A percentile compares a stretch with the other conserved stretches of the same genome.
Conservation (phyloP, 2,113 vertebrate genomes). For the Catharus minimus region DNA sequence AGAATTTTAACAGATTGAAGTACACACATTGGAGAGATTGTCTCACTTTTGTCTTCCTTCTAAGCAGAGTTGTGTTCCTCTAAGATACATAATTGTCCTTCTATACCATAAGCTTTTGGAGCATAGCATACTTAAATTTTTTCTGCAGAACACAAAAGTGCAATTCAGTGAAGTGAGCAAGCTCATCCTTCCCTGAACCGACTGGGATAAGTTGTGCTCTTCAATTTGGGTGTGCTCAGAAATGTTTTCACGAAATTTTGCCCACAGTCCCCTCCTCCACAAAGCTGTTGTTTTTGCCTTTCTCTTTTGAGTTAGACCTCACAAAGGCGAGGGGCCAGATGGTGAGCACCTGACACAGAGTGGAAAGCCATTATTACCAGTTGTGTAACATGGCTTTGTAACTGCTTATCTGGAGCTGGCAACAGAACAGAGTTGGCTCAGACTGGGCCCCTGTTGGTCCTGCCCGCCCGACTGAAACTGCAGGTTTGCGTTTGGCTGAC, state of each 20-base stretch:
- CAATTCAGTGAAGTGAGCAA: not conserved
- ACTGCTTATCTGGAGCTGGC: not conserved
- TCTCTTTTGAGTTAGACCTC: not conserved
- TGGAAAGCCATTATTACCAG: not conserved
- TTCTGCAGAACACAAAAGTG: not conserved
- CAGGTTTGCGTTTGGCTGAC: not conserved
- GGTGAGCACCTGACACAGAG: not conserved
- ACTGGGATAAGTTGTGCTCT: not conserved
- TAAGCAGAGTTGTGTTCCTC: not conserved
- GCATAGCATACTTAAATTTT: not conserved
- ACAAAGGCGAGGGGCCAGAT: not conserved
- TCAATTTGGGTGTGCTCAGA: not conserved
- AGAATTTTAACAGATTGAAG: not conserved
- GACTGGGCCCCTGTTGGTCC: not conserved
- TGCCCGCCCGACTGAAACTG: fast-evolving
- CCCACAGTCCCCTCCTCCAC: not conserved
- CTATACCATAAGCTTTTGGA: not conserved
- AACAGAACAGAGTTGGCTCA: not conserved
- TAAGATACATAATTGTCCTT: not conserved
- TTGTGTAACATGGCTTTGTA: not conserved
- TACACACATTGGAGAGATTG: not conserved
- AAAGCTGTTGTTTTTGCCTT: not conserved
- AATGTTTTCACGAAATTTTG: not conserved
- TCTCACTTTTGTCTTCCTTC: not conserved
- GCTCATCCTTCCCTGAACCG: not conserved